Evolutionary conservation across 2,888 invertebrate genomes (phyloP).

Genomic region (Synanthedon tipuliformis): DNA sequence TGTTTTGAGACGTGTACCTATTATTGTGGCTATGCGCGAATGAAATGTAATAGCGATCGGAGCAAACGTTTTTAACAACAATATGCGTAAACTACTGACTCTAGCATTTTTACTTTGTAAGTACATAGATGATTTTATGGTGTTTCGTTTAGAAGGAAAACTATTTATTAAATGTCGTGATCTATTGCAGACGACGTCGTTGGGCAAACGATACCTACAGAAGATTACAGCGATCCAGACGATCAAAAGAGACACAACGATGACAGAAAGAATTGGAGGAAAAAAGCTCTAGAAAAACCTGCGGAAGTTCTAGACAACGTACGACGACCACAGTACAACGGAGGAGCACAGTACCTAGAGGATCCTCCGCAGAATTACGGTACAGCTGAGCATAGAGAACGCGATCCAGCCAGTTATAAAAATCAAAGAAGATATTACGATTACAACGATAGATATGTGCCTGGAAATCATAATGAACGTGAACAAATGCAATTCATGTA

Average conservation of each 20-base stretch:
- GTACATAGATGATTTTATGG: constrained; percentile 11
- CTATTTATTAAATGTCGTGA: too few species aligned
- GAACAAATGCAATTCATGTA: constrained; percentile 23
- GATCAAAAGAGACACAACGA: constrained; percentile 27
- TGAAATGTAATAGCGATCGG: constrained; percentile 23
- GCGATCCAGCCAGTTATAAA: constrained; percentile 24
- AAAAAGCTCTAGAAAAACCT: constrained; percentile 37
- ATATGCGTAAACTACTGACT: constrained; percentile 49
- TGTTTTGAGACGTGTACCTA: constrained; percentile 25
- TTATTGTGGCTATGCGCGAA: constrained; percentile 16
- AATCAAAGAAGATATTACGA: constrained; percentile 30
- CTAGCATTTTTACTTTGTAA: constrained; percentile 54
- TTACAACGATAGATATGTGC: constrained; percentile 15
- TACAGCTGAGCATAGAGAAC: constrained; percentile 26
- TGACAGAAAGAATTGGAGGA: constrained; percentile 51
- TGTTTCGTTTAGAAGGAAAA: too few species aligned
- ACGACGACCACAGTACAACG: constrained; percentile 26
- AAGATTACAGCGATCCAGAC: constrained; percentile 48
- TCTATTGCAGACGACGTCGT: constrained; percentile 47
- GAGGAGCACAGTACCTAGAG: constrained; percentile 32
- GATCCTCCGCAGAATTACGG: constrained; percentile 21
- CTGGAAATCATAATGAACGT: constrained; percentile 13
- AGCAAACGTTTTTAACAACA: constrained; percentile 20
- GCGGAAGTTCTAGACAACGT: constrained; percentile 32
- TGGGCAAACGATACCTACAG: constrained; percentile 27